Conservation (phyloP, 2,888 invertebrate genomes). For the Pterobdella sp. region DNA sequence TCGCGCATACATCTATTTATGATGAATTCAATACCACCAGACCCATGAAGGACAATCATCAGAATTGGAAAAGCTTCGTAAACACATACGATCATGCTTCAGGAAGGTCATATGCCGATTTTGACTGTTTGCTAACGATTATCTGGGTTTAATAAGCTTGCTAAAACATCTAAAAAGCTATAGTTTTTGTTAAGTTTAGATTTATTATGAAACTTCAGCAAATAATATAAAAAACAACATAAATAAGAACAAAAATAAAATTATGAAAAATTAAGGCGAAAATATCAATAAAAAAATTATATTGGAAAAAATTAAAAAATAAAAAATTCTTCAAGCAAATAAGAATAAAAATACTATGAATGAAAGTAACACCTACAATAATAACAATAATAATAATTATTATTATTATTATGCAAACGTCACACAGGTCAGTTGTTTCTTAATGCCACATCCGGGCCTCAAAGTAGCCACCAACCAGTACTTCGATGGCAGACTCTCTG, state of each 20-base stretch:
- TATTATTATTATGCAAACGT: background rate
- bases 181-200: too few relatives aligned
- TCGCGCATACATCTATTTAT: too few relatives aligned
- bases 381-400: background rate
- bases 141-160: too few relatives aligned
- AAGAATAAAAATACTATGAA: too few relatives aligned
- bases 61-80: constrained; percentile 83
- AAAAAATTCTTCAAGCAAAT: too few relatives aligned
- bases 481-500: constrained; percentile 80
- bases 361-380: background rate
- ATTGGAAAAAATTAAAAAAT: too few relatives aligned
- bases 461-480: constrained; percentile 91
- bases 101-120: constrained; percentile 62
- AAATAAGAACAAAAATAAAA: background rate
- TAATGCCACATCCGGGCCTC: constrained; percentile 97
- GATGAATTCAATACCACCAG: constrained; percentile 39
- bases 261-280: background rate
- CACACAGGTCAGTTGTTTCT: constrained; percentile 63
- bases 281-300: too few relatives aligned
- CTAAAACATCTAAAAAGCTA: too few relatives aligned
- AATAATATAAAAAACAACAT: too few relatives aligned
- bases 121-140: too few relatives aligned
- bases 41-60: constrained; percentile 73
- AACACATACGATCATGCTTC: constrained; percentile 93
- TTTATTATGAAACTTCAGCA: too few relatives aligned